Base-by-base conservation (phyloP, 2,888 invertebrate species). In the Parasteatoda lunata region DNA sequence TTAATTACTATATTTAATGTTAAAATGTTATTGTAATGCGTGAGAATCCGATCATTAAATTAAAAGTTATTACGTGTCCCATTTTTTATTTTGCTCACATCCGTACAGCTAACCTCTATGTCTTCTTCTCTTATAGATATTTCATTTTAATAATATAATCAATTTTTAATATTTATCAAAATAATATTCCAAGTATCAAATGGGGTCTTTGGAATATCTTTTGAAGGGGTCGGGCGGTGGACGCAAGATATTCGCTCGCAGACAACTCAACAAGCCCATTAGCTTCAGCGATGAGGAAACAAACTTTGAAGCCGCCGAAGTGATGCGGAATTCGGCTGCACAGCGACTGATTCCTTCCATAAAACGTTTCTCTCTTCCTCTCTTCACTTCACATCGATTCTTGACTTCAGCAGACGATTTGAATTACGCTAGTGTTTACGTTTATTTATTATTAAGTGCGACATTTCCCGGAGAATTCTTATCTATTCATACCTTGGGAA, bases 221-320 rank as follows among this genome's bases (percentile, higher is more conserved):
- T 30, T 30, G 30, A 30, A 30, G 30, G 30, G 30, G 30, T 30
- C 30, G 30, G 30, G 30, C 30, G 30, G 30, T 48, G 49, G 49
- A 70, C 13, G 73, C 47, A 7, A 9, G 54, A 54, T 47, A 52
- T 54, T 54, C 54, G 54, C 47, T 15, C 15, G 54, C 30, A 6
- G 15, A 4, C 54, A 11, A 68, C 5, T 45, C 68, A 68, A 13
- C 77, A 49, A 68, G 2, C 75, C 48, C 65, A 76, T 76, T 65
- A 49, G 65, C 45, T 30, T 30, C 75, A 59, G 59, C 59, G 64
- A 47, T 13, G 52, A 15, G 64, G 75, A 49, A 51, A 48, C 51
- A 47, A 64, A 47, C 64, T 48, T 52, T 64, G 70, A 59, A 70
- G 78, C 78, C 70, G 78, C 70, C 48, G 78, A 70, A 70, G 70